phyloP scores from a whole-genome alignment of 2,113 vertebrate genomes.

The Scophthalmus maximus region DNA sequence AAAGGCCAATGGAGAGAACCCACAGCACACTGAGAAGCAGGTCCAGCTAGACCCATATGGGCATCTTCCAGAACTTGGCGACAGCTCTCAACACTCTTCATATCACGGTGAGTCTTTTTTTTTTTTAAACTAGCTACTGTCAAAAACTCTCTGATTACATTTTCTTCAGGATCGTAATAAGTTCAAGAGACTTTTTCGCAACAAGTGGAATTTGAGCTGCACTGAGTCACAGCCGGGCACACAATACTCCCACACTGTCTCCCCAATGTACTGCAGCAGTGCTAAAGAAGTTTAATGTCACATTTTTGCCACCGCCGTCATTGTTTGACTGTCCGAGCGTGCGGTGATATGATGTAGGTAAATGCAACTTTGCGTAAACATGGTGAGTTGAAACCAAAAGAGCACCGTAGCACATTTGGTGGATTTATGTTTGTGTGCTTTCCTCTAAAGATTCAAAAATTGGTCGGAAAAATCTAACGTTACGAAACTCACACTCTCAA shows the following conservation, averaged over 20 bases:
- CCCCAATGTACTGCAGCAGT: not conserved
- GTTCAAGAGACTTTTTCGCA: not conserved
- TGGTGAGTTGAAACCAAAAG: too few species aligned
- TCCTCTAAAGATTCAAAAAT: too few species aligned
- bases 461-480: too few species aligned
- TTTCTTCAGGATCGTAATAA: not conserved
- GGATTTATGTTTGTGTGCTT: too few species aligned
- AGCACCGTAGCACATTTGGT: too few species aligned
- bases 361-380: too few species aligned
- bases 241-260: not conserved
- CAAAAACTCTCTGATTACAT: not conserved
- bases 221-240: not conserved
- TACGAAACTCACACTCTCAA: too few species aligned
- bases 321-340: too few species aligned
- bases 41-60: slow-evolving; percentile 49
- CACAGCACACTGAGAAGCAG: slow-evolving; percentile 62
- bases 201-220: not conserved
- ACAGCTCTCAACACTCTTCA: slow-evolving; percentile 58
- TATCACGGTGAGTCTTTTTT: slow-evolving; percentile 78
- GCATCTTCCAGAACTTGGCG: slow-evolving; percentile 75
- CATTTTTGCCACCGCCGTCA: not conserved
- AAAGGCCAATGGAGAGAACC: slow-evolving; percentile 61
- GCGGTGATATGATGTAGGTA: too few species aligned
- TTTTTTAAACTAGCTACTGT: not conserved
- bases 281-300: not conserved